Evolutionary conservation across 1,140 invertebrate genomes (phyloP).

Genomic region (Drosophila nannoptera): DNA sequence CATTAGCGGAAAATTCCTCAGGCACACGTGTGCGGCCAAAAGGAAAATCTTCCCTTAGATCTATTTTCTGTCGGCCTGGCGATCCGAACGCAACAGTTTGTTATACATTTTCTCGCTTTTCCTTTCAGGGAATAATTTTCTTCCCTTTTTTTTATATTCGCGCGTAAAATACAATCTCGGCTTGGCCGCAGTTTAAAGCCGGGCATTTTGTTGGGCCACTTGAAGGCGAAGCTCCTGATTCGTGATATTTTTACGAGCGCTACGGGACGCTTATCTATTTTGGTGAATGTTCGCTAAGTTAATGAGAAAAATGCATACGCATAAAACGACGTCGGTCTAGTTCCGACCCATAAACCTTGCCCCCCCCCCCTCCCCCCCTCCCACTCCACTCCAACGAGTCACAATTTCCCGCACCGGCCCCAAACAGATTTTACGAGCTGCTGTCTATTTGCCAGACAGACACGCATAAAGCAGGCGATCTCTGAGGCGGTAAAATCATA

Average conservation of each 20-base stretch:
- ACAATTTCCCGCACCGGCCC: background rate
- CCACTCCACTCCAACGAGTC: background rate
- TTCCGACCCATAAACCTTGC: slow-evolving; percentile 67
- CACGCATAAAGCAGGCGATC: slow-evolving; percentile 58
- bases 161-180: slow-evolving; percentile 10
- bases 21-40: too few species aligned
- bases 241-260: slow-evolving; percentile 47
- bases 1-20: slow-evolving; percentile 17
- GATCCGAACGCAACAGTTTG: too few species aligned
- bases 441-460: slow-evolving; percentile 45
- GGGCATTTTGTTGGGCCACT: slow-evolving; percentile 39
- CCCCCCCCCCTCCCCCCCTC: background rate
- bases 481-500: slow-evolving; percentile 51
- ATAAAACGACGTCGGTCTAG: slow-evolving; percentile 62
- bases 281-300: slow-evolving; percentile 46
- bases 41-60: background rate
- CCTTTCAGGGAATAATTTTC: too few species aligned
- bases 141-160: too few species aligned
- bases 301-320: slow-evolving; percentile 69
- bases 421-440: slow-evolving; percentile 56
- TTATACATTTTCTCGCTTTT: too few species aligned
- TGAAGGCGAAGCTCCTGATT: slow-evolving; percentile 34
- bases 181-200: slow-evolving; percentile 27
- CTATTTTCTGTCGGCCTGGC: too few species aligned
- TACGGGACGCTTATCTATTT: slow-evolving; percentile 54